phyloP scores from a whole-genome alignment of 1,140 invertebrate species.

The Musca vetustissima region DNA sequence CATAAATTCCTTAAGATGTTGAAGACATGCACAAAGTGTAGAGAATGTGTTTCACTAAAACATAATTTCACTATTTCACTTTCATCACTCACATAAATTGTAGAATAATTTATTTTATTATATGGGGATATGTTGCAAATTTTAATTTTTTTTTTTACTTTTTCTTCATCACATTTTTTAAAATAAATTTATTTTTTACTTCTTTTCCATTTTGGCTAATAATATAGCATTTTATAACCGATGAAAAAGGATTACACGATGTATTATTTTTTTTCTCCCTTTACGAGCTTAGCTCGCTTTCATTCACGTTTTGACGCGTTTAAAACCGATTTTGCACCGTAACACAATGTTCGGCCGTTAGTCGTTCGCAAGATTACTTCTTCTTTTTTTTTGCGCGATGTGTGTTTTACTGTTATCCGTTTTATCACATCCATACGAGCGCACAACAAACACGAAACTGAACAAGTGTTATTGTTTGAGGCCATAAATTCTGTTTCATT shows the following conservation, averaged over 20 bases:
- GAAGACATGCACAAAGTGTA: no score
- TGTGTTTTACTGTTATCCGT: constrained; percentile 5
- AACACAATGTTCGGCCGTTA: constrained; percentile 16
- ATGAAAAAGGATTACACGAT: no score
- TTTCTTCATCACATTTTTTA: background rate
- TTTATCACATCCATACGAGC: constrained; percentile 54
- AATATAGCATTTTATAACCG: background rate
- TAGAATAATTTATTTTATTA: background rate
- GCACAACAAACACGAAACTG: constrained; percentile 56
- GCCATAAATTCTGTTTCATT: constrained; percentile 42
- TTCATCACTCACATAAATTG: background rate
- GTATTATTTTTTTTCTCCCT: no score
- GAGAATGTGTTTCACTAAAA: background rate
- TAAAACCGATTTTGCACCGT: background rate
- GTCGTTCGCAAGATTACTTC: constrained; percentile 29
- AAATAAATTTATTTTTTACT: background rate
- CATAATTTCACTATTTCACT: background rate
- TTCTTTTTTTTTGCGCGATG: constrained; percentile 13
- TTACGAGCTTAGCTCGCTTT: background rate
- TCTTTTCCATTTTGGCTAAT: background rate
- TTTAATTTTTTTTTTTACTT: constrained; percentile 11
- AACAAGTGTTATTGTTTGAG: constrained; percentile 46
- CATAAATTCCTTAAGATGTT: no score
- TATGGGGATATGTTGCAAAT: background rate
- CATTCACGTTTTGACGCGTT: constrained; percentile 1